phyloP scores from a whole-genome alignment of 2,797 vertebrate species.

The Oreochromis mossambicus region DNA sequence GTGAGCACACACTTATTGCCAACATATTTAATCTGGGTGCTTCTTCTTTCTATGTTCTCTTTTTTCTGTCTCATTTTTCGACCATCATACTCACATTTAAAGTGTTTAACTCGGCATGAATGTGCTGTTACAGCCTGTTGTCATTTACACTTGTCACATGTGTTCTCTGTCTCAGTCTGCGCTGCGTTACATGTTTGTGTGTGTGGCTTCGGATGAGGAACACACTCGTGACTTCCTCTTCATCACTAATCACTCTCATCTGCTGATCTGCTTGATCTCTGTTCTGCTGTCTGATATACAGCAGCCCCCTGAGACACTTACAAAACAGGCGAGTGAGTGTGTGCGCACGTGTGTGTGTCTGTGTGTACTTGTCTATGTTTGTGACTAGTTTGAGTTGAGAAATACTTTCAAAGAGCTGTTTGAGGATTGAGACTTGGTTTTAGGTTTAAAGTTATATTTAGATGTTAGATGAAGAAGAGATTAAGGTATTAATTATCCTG shows the following conservation, averaged over 20 bases:
- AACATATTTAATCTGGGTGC: background rate
- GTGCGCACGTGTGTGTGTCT: background rate
- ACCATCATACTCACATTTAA: background rate
- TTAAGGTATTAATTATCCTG: background rate
- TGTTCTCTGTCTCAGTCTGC: background rate
- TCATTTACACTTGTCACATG: background rate
- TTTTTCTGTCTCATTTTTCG: background rate
- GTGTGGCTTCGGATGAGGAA: conserved; percentile 1
- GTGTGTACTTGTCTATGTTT: background rate
- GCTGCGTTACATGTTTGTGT: background rate
- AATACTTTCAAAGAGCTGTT: background rate
- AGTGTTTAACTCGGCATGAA: background rate
- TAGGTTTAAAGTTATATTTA: background rate
- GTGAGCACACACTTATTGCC: background rate
- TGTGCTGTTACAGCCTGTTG: background rate
- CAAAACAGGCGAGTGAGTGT: background rate
- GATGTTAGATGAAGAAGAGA: background rate
- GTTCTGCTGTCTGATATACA: conserved; percentile 33
- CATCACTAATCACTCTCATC: conserved; percentile 93
- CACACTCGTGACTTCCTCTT: conserved; percentile 85
- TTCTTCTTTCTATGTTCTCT: background rate
- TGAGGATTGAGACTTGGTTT: background rate
- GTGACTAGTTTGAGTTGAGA: background rate
- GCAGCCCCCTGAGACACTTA: conserved; percentile 10
- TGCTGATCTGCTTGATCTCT: conserved; percentile 76